These are phyloP conservation scores for Drosophila nannoptera DNA, from an alignment of 1,140 invertebrate genomes.

Conservation along the genomic window DNA sequence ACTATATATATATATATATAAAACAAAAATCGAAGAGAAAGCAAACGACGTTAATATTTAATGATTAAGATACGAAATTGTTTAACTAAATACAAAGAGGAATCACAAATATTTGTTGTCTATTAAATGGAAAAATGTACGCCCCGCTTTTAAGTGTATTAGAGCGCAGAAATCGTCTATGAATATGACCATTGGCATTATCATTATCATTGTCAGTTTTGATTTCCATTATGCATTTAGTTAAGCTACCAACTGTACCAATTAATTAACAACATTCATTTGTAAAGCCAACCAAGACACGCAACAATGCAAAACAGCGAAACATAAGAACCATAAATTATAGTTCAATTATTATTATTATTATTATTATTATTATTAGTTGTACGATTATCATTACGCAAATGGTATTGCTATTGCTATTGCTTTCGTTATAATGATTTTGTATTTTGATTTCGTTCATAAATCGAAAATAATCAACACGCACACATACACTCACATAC, in stretches of 20 bases:
- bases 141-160: slow-evolving; percentile 58
- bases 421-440: slow-evolving; percentile 3
- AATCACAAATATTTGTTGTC: slow-evolving; percentile 59
- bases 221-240: slow-evolving; percentile 18
- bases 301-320: slow-evolving; percentile 61
- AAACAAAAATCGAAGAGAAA: slow-evolving; percentile 25
- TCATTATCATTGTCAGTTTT: slow-evolving; percentile 34
- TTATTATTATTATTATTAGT: slow-evolving; percentile 24
- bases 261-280: slow-evolving; percentile 27
- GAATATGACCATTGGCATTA: slow-evolving; percentile 37
- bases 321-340: slow-evolving; percentile 48
- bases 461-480: slow-evolving; percentile 28
- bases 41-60: slow-evolving; percentile 19
- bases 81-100: slow-evolving; percentile 39
- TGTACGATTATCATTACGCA: neutral
- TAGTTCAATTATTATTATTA: slow-evolving; percentile 63
- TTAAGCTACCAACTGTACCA: slow-evolving; percentile 11
- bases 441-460: slow-evolving; percentile 12
- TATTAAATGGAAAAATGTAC: slow-evolving; percentile 67
- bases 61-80: slow-evolving; percentile 30
- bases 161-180: slow-evolving; percentile 45
- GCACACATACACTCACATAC: too few relatives aligned
- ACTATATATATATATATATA: slow-evolving; percentile 17
- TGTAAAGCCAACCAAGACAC: slow-evolving; percentile 56
- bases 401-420: too few relatives aligned